phyloP scores from a whole-genome alignment of 2,797 vertebrate genomes.

The Karalla daura region DNA sequence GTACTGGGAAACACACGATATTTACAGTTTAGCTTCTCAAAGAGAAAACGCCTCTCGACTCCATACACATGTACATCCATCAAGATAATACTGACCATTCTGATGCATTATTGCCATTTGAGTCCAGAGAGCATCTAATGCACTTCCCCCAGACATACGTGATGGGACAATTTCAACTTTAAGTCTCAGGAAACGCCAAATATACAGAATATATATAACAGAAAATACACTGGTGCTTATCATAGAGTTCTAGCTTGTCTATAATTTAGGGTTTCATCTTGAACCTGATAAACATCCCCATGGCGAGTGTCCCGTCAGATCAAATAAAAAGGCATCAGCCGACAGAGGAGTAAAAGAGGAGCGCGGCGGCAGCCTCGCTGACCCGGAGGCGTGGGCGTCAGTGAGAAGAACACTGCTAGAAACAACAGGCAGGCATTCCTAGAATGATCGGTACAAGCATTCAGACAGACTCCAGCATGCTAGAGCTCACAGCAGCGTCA shows the following conservation, averaged over 20 bases:
- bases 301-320: slow-evolving; percentile 25
- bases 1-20: slow-evolving; percentile 52
- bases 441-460: slow-evolving; percentile 52
- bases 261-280: slow-evolving; percentile 20
- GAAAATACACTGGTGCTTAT: too few species aligned
- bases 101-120: slow-evolving; percentile 71
- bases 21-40: slow-evolving; percentile 42
- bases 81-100: slow-evolving; percentile 42
- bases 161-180: neutral
- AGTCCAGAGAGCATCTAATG: slow-evolving; percentile 36
- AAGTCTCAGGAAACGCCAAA: too few species aligned
- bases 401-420: slow-evolving; percentile 43
- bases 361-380: slow-evolving; percentile 22
- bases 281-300: slow-evolving; percentile 32
- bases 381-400: slow-evolving; percentile 30
- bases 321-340: slow-evolving; percentile 49
- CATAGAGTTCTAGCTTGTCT: slow-evolving; percentile 1
- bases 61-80: slow-evolving; percentile 12
- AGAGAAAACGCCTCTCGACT: slow-evolving; percentile 38
- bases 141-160: slow-evolving; percentile 28
- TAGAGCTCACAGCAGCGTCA: slow-evolving; percentile 64
- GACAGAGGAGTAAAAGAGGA: slow-evolving; percentile 41
- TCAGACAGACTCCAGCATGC: slow-evolving; percentile 75
- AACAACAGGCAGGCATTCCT: slow-evolving; percentile 59
- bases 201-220: too few species aligned